Conservation (phyloP, 2,797 vertebrate genomes). For the Brotogeris chrysoptera region DNA sequence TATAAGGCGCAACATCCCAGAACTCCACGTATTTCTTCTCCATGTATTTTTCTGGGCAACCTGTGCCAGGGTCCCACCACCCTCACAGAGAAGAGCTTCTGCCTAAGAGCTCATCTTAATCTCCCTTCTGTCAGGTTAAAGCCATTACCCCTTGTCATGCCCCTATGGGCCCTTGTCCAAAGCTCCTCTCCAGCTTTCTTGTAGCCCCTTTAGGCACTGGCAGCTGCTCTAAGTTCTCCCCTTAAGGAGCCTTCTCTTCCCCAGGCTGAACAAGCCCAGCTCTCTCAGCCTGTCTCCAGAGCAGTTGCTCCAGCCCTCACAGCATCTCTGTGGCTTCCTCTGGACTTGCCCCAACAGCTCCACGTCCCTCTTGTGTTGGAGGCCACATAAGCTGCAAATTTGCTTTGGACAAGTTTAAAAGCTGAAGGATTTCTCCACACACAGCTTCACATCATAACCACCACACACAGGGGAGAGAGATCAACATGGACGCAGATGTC, state of each 20-base stretch:
- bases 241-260: not conserved
- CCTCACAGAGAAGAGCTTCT: not conserved
- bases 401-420: not conserved
- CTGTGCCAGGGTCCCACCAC: not conserved
- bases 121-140: not conserved
- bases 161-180: not conserved
- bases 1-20: not conserved
- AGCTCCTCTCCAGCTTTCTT: not conserved
- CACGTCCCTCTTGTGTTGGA: not conserved
- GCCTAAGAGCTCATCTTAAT: not conserved
- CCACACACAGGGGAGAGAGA: not conserved
- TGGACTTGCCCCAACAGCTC: not conserved
- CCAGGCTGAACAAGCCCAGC: too few species aligned
- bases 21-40: not conserved
- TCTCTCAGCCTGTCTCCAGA: too few species aligned
- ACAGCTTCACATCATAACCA: not conserved
- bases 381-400: not conserved
- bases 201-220: not conserved
- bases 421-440: not conserved
- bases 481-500: fast-evolving
- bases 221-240: not conserved
- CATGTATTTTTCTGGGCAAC: not conserved
- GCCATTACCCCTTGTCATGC: not conserved
- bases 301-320: not conserved
- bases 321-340: not conserved